phyloP scores from a whole-genome alignment of 1,140 invertebrate genomes.

The Anoplolepis gracilipes region DNA sequence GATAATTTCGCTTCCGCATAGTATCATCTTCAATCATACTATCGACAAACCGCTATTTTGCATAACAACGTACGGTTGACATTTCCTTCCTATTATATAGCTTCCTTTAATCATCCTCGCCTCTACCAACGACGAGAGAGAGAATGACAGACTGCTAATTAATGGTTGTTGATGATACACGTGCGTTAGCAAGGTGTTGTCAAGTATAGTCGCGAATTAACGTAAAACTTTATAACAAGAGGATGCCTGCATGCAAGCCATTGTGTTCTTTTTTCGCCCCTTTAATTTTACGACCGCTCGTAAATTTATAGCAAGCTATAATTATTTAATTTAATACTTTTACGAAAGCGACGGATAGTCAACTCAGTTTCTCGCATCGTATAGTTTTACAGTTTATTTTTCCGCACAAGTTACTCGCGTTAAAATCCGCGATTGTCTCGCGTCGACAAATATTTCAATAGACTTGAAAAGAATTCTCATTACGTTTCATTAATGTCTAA shows the following conservation, averaged over 20 bases:
- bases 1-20: neutral
- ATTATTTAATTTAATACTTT: conserved; percentile 16
- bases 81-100: neutral
- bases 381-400: neutral
- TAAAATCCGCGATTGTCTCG: neutral
- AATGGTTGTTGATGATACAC: conserved; percentile 12
- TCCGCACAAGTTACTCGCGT: neutral
- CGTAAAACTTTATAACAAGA: neutral
- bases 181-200: neutral
- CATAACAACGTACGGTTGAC: neutral
- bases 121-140: neutral
- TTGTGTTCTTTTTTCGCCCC: neutral
- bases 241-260: neutral
- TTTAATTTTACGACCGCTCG: conserved; percentile 6
- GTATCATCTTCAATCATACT: neutral
- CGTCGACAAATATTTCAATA: conserved; percentile 7
- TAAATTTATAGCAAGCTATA: neutral
- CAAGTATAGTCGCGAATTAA: conserved; percentile 5
- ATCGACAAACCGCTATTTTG: neutral
- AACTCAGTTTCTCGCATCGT: neutral
- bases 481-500: conserved; percentile 34
- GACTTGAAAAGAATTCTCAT: conserved; percentile 1
- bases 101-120: conserved; percentile 34
- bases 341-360: neutral
- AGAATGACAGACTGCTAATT: conserved; percentile 22